Evolutionary conservation across 2,797 vertebrate species (phyloP).

Genomic region (Coregonus suidteri): DNA sequence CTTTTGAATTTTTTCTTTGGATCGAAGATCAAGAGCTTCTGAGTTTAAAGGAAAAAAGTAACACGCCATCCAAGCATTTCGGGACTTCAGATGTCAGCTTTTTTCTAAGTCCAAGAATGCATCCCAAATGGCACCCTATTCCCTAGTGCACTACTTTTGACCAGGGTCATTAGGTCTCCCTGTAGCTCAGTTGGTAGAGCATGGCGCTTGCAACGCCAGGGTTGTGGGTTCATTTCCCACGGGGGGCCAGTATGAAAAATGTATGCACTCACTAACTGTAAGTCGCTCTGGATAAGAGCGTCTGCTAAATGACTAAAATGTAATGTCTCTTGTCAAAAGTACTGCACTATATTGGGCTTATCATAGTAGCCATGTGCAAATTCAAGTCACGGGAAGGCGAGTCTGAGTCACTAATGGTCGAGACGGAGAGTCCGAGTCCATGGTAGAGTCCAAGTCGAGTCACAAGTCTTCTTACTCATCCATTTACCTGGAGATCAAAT

Average conservation of each 20-base stretch:
- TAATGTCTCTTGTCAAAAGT: too few relatives aligned
- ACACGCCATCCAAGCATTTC: background rate
- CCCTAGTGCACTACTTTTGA: background rate
- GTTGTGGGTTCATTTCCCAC: too few relatives aligned
- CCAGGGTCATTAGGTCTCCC: background rate
- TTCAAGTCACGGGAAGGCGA: background rate
- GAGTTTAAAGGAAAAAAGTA: conserved; percentile 25
- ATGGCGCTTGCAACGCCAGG: too few relatives aligned
- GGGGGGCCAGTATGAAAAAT: too few relatives aligned
- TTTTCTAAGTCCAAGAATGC: background rate
- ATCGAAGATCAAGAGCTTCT: conserved; percentile 28
- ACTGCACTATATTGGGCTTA: too few relatives aligned
- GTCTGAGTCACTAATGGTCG: conserved; percentile 5
- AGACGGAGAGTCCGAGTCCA: background rate
- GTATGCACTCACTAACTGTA: too few relatives aligned
- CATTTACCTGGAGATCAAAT: conserved; percentile 62
- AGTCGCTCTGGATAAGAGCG: too few relatives aligned
- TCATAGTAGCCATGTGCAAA: too few relatives aligned
- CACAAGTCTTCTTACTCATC: conserved; percentile 36
- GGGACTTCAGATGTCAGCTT: too few relatives aligned
- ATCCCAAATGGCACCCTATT: background rate
- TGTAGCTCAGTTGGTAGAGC: too few relatives aligned
- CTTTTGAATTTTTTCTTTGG: conserved; percentile 12
- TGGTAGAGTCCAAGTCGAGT: too few relatives aligned
- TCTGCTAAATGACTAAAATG: too few relatives aligned